Base-by-base conservation (phyloP, 2,888 invertebrate genomes). In the Patella pellucida region DNA sequence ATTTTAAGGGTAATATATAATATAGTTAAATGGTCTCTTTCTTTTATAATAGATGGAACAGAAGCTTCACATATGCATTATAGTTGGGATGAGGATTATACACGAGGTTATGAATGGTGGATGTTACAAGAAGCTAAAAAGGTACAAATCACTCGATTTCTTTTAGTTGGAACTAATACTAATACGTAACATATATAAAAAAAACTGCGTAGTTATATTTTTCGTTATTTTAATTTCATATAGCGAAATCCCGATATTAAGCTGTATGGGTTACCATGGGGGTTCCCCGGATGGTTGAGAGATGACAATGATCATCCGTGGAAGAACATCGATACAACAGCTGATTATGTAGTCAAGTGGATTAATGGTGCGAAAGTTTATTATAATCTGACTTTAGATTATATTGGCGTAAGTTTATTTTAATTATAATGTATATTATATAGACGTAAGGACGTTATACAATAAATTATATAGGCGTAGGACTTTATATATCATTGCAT, bases 281-380 rank as follows among this genome's bases (percentile, higher is more conserved):
- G 88, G 2, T 91, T 91, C 78, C 92, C 92, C 4, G 89, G 90
- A 11, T 92, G 91, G 91, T 71, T 92, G 5, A 90, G 89, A 2
- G 82, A 83, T 51, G 86, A 85, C 14, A 82, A 79, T 16, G 69
- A 80, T 27, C 81, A 83, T 75, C 91, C 91, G 0, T 90, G 86
- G 77, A 54, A 69, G 2, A 81, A 85, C 54, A 81, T 81, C 2
- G 68, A 76, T 0, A 54, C 80, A 15, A 83, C 86, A 27, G 87
- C 87, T n/a, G 76, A 79, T 16, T 91, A 91, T 81, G 84, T 90
- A 11, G 75, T 88, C 16, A 86, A 85, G 23, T 91, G 89, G 88
- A 83, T 91, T 23, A 81, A 78, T 52, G 90, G 89, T 15, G 91
- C 90, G 5, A 84, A 86, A 72, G 79, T 75, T 7, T 69, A 81